Evolutionary conservation across 2,113 vertebrate species (phyloP).

Genomic region (Gasterosteus aculeatus): DNA sequence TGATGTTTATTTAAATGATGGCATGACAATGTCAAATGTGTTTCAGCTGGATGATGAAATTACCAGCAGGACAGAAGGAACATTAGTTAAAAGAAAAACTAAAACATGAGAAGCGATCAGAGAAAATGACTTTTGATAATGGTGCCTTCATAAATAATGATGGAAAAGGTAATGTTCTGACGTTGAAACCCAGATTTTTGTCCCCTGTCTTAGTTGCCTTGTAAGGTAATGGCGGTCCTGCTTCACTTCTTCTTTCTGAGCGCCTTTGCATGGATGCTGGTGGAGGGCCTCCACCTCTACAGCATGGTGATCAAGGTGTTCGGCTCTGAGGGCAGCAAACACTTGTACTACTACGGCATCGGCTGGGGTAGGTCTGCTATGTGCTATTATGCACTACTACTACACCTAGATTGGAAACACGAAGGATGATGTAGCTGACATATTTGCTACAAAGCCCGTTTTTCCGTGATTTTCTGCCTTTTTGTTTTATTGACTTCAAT

Average conservation of each 20-base stretch:
- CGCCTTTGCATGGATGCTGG: slow-evolving; percentile 96
- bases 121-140: not conserved
- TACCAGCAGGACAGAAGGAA: not conserved
- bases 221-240: slow-evolving; percentile 89
- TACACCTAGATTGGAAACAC: not conserved
- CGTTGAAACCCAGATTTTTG: not conserved
- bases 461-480: not conserved
- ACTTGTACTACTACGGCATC: slow-evolving; percentile 90
- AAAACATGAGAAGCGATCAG: not conserved
- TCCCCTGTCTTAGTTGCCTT: slow-evolving; percentile 82
- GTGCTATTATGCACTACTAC: no score
- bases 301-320: slow-evolving; percentile 98
- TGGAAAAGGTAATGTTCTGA: not conserved
- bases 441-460: not conserved
- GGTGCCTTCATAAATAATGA: not conserved
- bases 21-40: not conserved
- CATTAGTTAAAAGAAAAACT: not conserved
- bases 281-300: slow-evolving; percentile 96
- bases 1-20: not conserved
- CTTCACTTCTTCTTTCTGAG: slow-evolving; percentile 98
- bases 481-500: not conserved
- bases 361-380: slow-evolving; percentile 88
- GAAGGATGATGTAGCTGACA: not conserved
- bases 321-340: slow-evolving; percentile 94
- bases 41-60: not conserved